A percentile compares a stretch with the other conserved stretches of the same genome.
Evolutionary conservation across 2,797 vertebrate genomes (phyloP).

Genomic region (Hapalemur alaotrensis): DNA sequence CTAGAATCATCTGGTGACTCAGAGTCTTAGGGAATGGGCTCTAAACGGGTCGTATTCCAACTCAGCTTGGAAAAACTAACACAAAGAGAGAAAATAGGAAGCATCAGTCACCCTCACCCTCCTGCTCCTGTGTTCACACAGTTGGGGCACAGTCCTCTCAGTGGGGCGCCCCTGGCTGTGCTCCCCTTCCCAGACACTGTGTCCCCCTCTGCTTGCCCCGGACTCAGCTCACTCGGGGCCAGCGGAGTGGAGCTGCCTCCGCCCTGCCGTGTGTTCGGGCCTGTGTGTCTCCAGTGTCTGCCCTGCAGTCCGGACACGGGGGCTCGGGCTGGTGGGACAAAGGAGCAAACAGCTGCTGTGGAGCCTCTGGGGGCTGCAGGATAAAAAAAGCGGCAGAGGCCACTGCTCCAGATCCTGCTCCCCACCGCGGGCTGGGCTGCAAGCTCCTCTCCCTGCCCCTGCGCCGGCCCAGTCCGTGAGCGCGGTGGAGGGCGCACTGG

Average conservation of each 20-base stretch:
- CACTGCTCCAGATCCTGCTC: background rate
- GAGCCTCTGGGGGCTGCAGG: background rate
- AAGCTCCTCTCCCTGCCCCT: no score
- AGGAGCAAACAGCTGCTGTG: background rate
- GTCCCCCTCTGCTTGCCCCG: background rate
- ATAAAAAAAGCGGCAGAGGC: background rate
- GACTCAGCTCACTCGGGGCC: background rate
- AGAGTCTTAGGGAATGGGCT: background rate
- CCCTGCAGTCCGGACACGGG: background rate
- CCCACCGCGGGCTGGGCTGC: fast-evolving
- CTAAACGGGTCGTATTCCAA: background rate
- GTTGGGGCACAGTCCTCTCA: background rate
- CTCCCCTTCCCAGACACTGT: background rate
- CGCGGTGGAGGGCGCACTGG: fast-evolving
- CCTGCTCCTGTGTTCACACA: background rate
- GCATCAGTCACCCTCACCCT: no score
- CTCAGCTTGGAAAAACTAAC: background rate
- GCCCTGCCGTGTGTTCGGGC: background rate
- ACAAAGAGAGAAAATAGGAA: background rate
- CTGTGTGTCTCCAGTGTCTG: background rate
- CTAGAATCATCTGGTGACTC: background rate
- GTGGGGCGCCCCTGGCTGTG: background rate
- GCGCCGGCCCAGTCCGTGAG: background rate
- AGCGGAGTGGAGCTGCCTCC: fast-evolving
- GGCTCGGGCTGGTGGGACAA: background rate